Evolutionary conservation across 2,888 invertebrate genomes (phyloP), one percentile per base, ranked within the genome.

Genomic region (Yponomeuta sedellus): DNA sequence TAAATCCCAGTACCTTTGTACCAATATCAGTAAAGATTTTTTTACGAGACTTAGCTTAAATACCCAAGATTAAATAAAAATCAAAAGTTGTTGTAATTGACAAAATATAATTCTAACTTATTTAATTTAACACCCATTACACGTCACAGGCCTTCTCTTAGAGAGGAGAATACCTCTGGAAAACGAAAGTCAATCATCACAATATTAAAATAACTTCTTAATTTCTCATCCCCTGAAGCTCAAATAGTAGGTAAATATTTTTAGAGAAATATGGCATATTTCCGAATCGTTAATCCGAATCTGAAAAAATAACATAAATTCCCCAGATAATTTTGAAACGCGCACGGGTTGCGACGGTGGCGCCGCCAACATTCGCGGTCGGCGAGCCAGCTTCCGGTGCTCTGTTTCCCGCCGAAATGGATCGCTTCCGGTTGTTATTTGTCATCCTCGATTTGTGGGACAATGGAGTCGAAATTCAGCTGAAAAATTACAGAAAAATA

Each of bases 391-490:
- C 86, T 91, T 92, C 91, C 92, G 82, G 89, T 75, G 80, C 74
- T 78, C 81, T 83, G 86, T 86, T 91, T 91, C 88, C 90, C 87
- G 85, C 79, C 79, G 77, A 88, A 92, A 92, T 92, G 91, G 92
- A 92, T 92, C 85, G 82, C 83, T 91, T 92, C 92, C 92, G 88
- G 78, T 74, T 70, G 77, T 75, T 85, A 91, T 92, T 91, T 91
- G 88, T 91, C 91, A 91, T 91, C 85, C 84, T 77, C 73, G 75
- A 80, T 64, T 67, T 67, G 64, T 58, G 56, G 19, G 34, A 59
- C 66, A 66, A 65, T 58, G 59, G 59, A 64, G 44, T 63, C 44
- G 63, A 12, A 52, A n/a, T 34, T 22, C 6, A 58, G n/a, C 61
- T 61, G 25, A 59, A 22, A 22, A 10, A 59, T 20, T 11, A 59